Conservation (phyloP, 2,797 vertebrate species). For the Anabas testudineus region DNA sequence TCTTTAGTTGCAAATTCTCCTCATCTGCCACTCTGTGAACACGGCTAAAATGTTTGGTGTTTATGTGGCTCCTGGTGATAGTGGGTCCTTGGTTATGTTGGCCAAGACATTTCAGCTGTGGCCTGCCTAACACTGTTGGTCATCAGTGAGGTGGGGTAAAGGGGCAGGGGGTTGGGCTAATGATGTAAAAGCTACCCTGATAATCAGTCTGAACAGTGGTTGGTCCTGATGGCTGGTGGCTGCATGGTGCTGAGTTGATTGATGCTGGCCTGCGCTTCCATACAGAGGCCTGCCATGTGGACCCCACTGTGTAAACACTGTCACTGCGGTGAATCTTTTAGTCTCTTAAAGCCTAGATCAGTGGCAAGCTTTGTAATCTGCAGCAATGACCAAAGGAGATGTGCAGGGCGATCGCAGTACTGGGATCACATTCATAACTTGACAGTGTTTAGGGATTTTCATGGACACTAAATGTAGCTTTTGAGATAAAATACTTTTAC, state of each 20-base stretch:
- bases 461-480: conserved; percentile 23
- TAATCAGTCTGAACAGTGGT: conserved; percentile 83
- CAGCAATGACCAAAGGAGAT: conserved; percentile 54
- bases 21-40: conserved; percentile 36
- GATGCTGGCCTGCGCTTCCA: conserved; percentile 74
- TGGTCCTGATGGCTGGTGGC: conserved; percentile 74
- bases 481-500: conserved; percentile 9
- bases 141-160: conserved; percentile 63
- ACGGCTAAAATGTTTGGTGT: conserved; percentile 69
- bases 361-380: conserved; percentile 66
- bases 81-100: conserved; percentile 47
- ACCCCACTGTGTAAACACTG: conserved; percentile 84
- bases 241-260: conserved; percentile 76
- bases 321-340: conserved; percentile 73
- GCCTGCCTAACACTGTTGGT: conserved; percentile 74
- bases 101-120: conserved; percentile 73
- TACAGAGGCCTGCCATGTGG: conserved; percentile 73
- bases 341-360: conserved; percentile 71
- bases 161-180: conserved; percentile 63
- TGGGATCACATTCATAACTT: conserved; percentile 17
- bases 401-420: conserved; percentile 43
- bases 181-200: conserved; percentile 79
- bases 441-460: conserved; percentile 28
- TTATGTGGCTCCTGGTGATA: conserved; percentile 58
- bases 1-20: conserved; percentile 46